A percentile compares a stretch with the other conserved stretches of the same genome.
Evolutionary conservation across 2,113 vertebrate species (phyloP).

Genomic region (Gadus macrocephalus): DNA sequence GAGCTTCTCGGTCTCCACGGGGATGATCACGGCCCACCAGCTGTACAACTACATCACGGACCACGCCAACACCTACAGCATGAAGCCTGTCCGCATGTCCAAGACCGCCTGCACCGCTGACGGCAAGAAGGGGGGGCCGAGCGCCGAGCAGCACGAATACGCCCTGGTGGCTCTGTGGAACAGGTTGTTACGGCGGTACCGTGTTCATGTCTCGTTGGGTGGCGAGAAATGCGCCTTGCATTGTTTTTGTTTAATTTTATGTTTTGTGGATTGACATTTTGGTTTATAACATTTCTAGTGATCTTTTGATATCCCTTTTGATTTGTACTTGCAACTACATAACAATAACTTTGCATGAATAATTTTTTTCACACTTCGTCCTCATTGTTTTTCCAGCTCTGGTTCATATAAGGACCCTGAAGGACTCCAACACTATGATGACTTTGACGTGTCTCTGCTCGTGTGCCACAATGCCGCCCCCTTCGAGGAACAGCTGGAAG

Average conservation of each 20-base stretch:
- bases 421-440: slow-evolving; percentile 90
- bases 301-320: no score
- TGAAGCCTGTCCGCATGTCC: slow-evolving; percentile 96
- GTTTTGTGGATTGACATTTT: no score
- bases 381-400: slow-evolving; percentile 70
- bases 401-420: slow-evolving; percentile 94
- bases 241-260: no score
- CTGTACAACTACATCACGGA: slow-evolving; percentile 97
- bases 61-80: slow-evolving; percentile 89
- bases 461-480: slow-evolving; percentile 91
- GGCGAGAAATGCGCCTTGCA: no score
- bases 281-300: no score
- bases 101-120: slow-evolving; percentile 66
- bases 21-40: slow-evolving; percentile 94
- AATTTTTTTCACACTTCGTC: not conserved
- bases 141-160: slow-evolving; percentile 86
- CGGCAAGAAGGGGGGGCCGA: slow-evolving; percentile 75
- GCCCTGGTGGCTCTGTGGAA: slow-evolving; percentile 94
- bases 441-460: slow-evolving; percentile 94
- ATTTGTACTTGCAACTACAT: no score
- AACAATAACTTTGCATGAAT: no score
- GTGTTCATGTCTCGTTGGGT: no score
- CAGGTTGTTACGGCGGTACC: slow-evolving; percentile 69
- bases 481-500: slow-evolving; percentile 95
- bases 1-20: slow-evolving; percentile 84